These are phyloP conservation scores for Agriopis leucophaearia DNA, from an alignment of 2,888 invertebrate genomes.

Conservation along the genomic window DNA sequence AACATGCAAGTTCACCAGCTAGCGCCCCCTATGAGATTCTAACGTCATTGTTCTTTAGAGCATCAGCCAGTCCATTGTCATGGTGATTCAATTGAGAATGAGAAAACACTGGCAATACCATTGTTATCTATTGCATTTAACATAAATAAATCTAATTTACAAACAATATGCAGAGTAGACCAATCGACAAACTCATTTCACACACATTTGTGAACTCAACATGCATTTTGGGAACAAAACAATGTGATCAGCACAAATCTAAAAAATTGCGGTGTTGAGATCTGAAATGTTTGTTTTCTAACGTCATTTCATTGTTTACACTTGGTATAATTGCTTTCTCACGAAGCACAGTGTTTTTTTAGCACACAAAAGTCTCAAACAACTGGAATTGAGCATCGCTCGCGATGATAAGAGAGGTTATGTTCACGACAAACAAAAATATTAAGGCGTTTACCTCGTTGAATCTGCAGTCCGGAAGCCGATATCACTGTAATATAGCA, in stretches of 20 bases:
- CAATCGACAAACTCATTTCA: background rate
- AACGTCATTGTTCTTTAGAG: constrained; percentile 63
- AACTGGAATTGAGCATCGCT: constrained; percentile 74
- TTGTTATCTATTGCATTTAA: constrained; percentile 9
- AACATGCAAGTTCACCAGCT: constrained; percentile 47
- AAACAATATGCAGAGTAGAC: background rate
- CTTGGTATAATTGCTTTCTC: constrained; percentile 40
- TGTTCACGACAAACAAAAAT: constrained; percentile 86
- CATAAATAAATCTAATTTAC: constrained; percentile 8
- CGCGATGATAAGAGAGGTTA: constrained; percentile 78
- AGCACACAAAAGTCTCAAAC: constrained; percentile 48
- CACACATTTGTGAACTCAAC: background rate
- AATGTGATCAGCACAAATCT: constrained; percentile 7
- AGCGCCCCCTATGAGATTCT: constrained; percentile 74
- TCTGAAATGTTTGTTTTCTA: constrained; percentile 8
- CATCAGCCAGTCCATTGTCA: constrained; percentile 72
- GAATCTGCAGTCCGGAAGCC: constrained; percentile 69
- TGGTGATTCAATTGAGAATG: constrained; percentile 71
- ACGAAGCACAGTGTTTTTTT: constrained; percentile 15
- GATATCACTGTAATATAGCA: constrained; percentile 78
- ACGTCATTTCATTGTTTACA: constrained; percentile 41
- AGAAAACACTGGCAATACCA: constrained; percentile 43
- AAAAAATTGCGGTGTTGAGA: background rate
- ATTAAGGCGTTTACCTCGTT: constrained; percentile 85
- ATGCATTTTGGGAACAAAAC: constrained; percentile 16